phyloP scores from a whole-genome alignment of 2,113 vertebrate species.

The Tetrax tetrax region DNA sequence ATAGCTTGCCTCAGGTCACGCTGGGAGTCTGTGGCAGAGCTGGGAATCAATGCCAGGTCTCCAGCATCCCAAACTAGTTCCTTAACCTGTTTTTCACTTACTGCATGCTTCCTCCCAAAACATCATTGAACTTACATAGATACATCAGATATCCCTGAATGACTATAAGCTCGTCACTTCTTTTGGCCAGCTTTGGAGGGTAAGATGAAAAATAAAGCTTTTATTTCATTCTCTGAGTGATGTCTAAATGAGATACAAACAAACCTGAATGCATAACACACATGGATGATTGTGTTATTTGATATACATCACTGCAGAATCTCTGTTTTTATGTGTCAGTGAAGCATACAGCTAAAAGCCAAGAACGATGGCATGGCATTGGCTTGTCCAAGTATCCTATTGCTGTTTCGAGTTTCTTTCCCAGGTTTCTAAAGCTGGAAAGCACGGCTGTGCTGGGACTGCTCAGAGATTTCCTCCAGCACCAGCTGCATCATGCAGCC shows the following conservation, averaged over 20 bases:
- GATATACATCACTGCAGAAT: not conserved
- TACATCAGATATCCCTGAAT: not conserved
- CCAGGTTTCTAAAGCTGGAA: not conserved
- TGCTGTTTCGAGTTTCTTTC: not conserved
- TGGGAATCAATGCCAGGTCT: constrained; percentile 2
- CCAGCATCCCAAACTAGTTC: not conserved
- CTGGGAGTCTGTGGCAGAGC: constrained; percentile 1
- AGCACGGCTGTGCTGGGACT: fast-evolving
- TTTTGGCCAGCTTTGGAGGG: not conserved
- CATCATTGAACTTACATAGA: not conserved
- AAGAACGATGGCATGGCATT: no score
- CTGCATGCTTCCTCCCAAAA: not conserved
- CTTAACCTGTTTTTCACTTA: constrained; percentile 18
- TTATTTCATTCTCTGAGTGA: not conserved
- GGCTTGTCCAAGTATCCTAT: not conserved
- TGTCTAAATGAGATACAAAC: not conserved
- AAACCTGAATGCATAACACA: not conserved
- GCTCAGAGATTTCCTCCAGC: not conserved
- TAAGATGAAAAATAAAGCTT: not conserved
- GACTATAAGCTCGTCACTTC: not conserved
- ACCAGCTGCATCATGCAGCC: not conserved
- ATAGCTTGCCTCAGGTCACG: constrained; percentile 36
- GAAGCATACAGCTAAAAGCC: fast-evolving
- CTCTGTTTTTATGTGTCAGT: no score
- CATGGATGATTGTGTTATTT: fast-evolving